Evolutionary conservation across 2,113 vertebrate species (phyloP).

Genomic region (Ailuropoda melanoleuca): DNA sequence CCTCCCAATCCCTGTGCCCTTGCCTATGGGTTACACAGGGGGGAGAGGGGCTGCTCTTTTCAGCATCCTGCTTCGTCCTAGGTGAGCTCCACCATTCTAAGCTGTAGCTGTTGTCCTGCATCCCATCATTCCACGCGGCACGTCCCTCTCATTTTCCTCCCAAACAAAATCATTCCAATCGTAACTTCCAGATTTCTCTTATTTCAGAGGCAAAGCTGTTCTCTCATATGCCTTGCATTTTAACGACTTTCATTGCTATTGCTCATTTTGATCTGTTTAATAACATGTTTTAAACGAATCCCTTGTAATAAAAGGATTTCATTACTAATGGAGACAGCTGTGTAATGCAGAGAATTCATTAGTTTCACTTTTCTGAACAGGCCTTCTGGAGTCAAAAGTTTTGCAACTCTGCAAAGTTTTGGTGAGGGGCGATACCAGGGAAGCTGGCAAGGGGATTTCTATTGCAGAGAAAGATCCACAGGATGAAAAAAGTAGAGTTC

Average conservation of each 20-base stretch:
- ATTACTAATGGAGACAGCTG: constrained; percentile 73
- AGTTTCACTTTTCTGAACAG: constrained; percentile 59
- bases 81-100: not conserved
- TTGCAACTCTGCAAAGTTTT: constrained; percentile 21
- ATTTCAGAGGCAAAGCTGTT: constrained; percentile 56
- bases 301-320: constrained; percentile 74
- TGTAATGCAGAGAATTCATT: constrained; percentile 57
- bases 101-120: not conserved
- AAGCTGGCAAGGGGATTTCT: not conserved
- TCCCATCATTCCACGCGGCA: not conserved
- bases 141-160: not conserved
- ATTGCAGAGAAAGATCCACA: not conserved
- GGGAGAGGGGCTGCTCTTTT: not conserved
- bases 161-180: not conserved
- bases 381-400: constrained; percentile 43
- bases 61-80: not conserved
- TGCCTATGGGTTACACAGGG: not conserved
- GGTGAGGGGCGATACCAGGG: not conserved
- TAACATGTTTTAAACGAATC: constrained; percentile 76
- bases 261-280: constrained; percentile 79
- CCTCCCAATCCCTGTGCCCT: not conserved
- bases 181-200: constrained; percentile 42
- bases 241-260: constrained; percentile 57
- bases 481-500: not conserved
- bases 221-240: constrained; percentile 56